Conservation (phyloP, 2,888 invertebrate genomes). For the Xylota sylvarum region DNA sequence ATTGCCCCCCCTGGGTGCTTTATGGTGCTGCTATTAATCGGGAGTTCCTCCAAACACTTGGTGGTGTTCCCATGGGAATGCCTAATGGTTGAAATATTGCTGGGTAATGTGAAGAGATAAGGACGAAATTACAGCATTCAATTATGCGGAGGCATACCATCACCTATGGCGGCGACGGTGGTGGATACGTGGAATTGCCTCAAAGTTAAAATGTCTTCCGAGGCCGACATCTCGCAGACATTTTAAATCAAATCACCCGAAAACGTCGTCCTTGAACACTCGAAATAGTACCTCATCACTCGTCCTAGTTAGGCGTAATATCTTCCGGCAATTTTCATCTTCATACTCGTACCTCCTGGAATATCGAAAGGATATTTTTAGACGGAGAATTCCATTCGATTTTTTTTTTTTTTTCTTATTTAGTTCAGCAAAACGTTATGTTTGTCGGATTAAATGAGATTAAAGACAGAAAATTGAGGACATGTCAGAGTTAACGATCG, state of each 20-base stretch:
- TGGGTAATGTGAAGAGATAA: slow-evolving; percentile 44
- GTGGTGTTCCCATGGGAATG: background rate
- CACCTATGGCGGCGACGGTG: background rate
- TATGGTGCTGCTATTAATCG: slow-evolving; percentile 33
- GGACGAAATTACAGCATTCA: slow-evolving; percentile 55
- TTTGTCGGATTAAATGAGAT: slow-evolving; percentile 53
- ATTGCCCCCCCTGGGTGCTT: slow-evolving; percentile 11
- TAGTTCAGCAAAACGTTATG: slow-evolving; percentile 25
- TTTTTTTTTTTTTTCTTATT: background rate
- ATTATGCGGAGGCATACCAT: slow-evolving; percentile 30
- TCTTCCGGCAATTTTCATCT: slow-evolving; percentile 19
- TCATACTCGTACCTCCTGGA: background rate
- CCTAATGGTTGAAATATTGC: slow-evolving; percentile 38
- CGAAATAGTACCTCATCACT: background rate
- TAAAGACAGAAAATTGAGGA: slow-evolving; percentile 42
- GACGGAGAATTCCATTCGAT: slow-evolving; percentile 6
- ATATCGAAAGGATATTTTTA: background rate
- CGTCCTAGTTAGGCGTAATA: slow-evolving; percentile 5
- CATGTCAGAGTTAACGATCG: slow-evolving; percentile 49
- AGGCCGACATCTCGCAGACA: background rate
- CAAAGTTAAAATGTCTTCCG: slow-evolving; percentile 16
- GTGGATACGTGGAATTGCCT: slow-evolving; percentile 21
- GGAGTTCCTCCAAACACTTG: background rate
- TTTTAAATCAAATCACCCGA: slow-evolving; percentile 51
- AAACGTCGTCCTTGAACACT: slow-evolving; percentile 21